phyloP scores from a whole-genome alignment of 2,797 vertebrate genomes.

The Clarias pachynema region DNA sequence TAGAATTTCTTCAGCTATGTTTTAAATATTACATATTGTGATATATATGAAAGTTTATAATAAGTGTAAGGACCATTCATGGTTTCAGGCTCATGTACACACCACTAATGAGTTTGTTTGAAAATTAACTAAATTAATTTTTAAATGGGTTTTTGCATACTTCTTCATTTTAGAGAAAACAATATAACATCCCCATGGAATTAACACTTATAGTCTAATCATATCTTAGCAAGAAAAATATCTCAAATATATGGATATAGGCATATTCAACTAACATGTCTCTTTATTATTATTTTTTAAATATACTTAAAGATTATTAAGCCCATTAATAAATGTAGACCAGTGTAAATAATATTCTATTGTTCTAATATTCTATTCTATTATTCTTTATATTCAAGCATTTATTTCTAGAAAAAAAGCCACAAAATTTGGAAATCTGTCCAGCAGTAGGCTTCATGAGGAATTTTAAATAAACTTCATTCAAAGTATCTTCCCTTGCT shows the following conservation, averaged over 20 bases:
- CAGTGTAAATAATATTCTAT: background rate
- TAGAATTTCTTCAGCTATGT: background rate
- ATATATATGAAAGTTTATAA: too few species aligned
- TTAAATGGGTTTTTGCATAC: too few species aligned
- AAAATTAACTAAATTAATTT: background rate
- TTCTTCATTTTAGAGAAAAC: background rate
- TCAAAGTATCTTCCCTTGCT: background rate
- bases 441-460: background rate
- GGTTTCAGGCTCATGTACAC: background rate
- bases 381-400: background rate
- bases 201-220: background rate
- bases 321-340: background rate
- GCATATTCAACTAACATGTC: background rate
- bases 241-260: background rate
- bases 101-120: background rate
- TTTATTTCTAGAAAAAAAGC: background rate
- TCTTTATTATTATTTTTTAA: background rate
- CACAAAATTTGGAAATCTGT: background rate
- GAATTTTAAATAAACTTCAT: background rate
- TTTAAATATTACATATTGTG: background rate
- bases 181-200: background rate
- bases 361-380: background rate
- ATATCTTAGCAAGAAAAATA: background rate
- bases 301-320: background rate
- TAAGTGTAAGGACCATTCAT: background rate